phyloP scores from a whole-genome alignment of 2,888 invertebrate species.

The Dasysyrphus tricinctus region DNA sequence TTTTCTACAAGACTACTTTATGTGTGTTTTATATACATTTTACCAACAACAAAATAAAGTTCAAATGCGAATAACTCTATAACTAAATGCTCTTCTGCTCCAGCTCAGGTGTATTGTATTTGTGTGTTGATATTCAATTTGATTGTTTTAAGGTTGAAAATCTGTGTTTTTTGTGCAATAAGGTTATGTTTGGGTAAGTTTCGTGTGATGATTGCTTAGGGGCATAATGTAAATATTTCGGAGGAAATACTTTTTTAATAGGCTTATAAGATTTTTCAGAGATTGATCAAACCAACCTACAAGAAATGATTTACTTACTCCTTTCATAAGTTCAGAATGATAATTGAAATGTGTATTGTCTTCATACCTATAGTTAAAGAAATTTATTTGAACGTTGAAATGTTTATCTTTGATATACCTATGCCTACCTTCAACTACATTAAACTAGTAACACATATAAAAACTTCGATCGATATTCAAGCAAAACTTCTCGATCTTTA shows the following conservation, averaged over 20 bases:
- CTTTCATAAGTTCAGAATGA: too few relatives aligned
- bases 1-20: slow-evolving; percentile 60
- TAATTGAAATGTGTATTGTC: too few relatives aligned
- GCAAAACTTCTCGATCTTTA: too few relatives aligned
- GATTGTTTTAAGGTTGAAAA: slow-evolving; percentile 21
- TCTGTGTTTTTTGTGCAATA: slow-evolving; percentile 11
- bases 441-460: too few relatives aligned
- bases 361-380: too few relatives aligned
- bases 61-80: neutral
- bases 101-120: slow-evolving; percentile 10
- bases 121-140: neutral
- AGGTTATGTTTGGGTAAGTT: neutral
- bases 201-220: neutral
- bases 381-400: too few relatives aligned
- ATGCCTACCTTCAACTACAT: too few relatives aligned
- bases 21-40: neutral
- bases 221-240: neutral
- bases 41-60: neutral
- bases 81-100: too few relatives aligned
- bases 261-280: neutral
- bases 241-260: neutral
- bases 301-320: neutral
- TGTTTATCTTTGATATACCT: too few relatives aligned
- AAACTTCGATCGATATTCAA: too few relatives aligned
- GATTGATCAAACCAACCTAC: neutral